Evolutionary conservation across 2,888 invertebrate species (phyloP), one percentile per base, ranked within the genome.

Genomic region (Eledone cirrhosa): DNA sequence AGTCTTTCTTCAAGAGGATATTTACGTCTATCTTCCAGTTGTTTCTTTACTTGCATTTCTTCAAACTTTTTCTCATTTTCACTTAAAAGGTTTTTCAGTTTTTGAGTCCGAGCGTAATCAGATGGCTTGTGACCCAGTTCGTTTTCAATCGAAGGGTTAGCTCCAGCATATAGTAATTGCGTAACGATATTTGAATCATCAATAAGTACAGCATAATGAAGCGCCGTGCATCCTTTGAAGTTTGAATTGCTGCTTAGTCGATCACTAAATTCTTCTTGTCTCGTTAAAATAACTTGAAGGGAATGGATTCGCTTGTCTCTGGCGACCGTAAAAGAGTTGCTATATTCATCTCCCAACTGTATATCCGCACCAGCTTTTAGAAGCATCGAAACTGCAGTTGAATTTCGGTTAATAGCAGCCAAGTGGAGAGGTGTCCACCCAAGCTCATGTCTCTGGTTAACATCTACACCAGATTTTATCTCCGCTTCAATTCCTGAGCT

Each of bases 351-450:
- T 69, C 93, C 93, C 48, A 93, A 87, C 91, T 96, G 94, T 1
- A 94, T 93, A 88, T 95, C 94, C 41, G 96, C 96, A n/a, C 96
- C 96, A 78, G 93, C 92, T n/a, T 93, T 91, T 78, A 92, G 80
- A 14, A 92, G 82, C 48, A 86, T 79, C 80, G 87, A 85, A 11
- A 91, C 88, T 48, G 88, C 87, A 65, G 91, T 91, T 83, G 84
- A 24, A 87, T 93, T 93, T 82, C 94, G 94, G 91, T 95, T 96
- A 59, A 96, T 94, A 16, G 95, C 94, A 53, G 97, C 97, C 77
- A 94, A 93, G 92, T 96, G 96, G 48, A 97, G 92, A 41, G 96
- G 93, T 22, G 95, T 96, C 97, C 97, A 97, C 77, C 97, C 97
- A 75, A 96, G 92, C 41, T 92, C 86, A 91, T 97, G 96, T 22